Conservation (phyloP, 2,888 invertebrate genomes). For the Sarcophaga variegata region DNA sequence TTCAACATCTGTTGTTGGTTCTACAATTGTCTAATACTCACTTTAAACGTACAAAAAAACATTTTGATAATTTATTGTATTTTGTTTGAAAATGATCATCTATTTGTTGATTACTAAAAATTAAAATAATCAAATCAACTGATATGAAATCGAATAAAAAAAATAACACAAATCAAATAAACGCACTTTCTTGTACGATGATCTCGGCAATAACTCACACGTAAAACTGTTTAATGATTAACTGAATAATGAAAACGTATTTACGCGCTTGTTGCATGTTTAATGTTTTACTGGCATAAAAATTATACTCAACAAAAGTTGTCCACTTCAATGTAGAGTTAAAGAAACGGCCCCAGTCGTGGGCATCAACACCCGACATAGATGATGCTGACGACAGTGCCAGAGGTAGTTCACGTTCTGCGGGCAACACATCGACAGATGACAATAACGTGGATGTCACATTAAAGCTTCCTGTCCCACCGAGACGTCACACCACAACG, state of each 20-base stretch:
- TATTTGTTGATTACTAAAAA: slow-evolving; percentile 20
- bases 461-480: slow-evolving; percentile 87
- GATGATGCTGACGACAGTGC: slow-evolving; percentile 82
- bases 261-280: slow-evolving; percentile 63
- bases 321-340: slow-evolving; percentile 82
- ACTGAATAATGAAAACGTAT: slow-evolving; percentile 40
- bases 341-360: slow-evolving; percentile 84
- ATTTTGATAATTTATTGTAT: slow-evolving; percentile 6
- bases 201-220: slow-evolving; percentile 56
- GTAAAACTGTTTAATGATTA: slow-evolving; percentile 23
- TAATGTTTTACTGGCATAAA: slow-evolving; percentile 40
- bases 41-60: slow-evolving; percentile 13
- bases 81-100: slow-evolving; percentile 40
- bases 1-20: slow-evolving; percentile 49
- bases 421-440: slow-evolving; percentile 74
- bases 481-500: slow-evolving; percentile 85
- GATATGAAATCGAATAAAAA: slow-evolving; percentile 13
- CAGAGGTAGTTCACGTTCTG: slow-evolving; percentile 31
- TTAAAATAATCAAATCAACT: not conserved
- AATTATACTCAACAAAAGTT: slow-evolving; percentile 74
- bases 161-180: slow-evolving; percentile 51
- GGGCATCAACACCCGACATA: slow-evolving; percentile 93
- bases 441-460: slow-evolving; percentile 85
- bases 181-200: slow-evolving; percentile 46
- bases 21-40: slow-evolving; percentile 31